These are phyloP conservation scores for Sitobion miscanthi DNA, from an alignment of 1,140 invertebrate genomes.

Conservation along the genomic window DNA sequence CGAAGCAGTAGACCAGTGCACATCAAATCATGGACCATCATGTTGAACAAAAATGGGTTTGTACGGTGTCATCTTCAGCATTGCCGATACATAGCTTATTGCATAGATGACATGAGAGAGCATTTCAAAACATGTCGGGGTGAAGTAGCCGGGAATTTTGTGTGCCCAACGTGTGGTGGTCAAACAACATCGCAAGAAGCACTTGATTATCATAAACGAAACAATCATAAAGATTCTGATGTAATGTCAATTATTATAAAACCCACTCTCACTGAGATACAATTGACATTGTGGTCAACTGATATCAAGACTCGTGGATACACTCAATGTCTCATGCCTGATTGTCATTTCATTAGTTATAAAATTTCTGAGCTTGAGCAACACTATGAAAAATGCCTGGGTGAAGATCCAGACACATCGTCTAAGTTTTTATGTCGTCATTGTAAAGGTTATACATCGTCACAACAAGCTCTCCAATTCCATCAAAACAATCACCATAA, in stretches of 20 bases:
- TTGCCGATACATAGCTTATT: conserved; percentile 60
- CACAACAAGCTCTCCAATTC: conserved; percentile 47
- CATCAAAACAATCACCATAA: conserved; percentile 51
- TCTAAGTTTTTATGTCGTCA: conserved; percentile 51
- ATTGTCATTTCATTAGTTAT: conserved; percentile 52
- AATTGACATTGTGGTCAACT: not conserved
- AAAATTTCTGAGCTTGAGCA: conserved; percentile 36
- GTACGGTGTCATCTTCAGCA: conserved; percentile 60
- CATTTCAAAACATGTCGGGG: conserved; percentile 60
- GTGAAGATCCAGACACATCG: conserved; percentile 45
- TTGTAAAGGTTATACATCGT: conserved; percentile 49
- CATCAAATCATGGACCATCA: conserved; percentile 59
- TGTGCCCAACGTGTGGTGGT: conserved; percentile 38
- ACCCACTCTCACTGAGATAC: conserved; percentile 32
- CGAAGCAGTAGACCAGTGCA: conserved; percentile 59
- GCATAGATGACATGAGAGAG: conserved; percentile 59
- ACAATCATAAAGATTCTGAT: conserved; percentile 51
- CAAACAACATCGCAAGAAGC: conserved; percentile 49
- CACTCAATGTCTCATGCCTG: conserved; percentile 49
- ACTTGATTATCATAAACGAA: conserved; percentile 46
- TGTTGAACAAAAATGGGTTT: conserved; percentile 60
- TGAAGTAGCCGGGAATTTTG: conserved; percentile 57
- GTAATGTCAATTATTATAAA: conserved; percentile 49
- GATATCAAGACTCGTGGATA: conserved; percentile 52
- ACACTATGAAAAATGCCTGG: conserved; percentile 45